These are phyloP conservation scores for Smittia sp. DNA, from an alignment of 2,888 invertebrate genomes.

Conservation along the genomic window DNA sequence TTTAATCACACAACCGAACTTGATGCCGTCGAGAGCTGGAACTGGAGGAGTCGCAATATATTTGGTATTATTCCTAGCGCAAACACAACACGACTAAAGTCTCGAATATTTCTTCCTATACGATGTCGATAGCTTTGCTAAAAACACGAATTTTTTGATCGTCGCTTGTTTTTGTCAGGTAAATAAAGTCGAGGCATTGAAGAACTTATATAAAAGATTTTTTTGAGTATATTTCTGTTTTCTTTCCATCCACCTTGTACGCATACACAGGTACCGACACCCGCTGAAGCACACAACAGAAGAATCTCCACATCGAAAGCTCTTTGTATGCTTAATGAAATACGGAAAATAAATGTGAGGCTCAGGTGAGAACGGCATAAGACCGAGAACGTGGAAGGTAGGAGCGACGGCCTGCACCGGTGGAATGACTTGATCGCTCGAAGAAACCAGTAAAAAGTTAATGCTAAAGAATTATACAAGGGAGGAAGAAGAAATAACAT, in stretches of 20 bases:
- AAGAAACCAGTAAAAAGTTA: too few species aligned
- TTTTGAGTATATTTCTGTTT: conserved; percentile 11
- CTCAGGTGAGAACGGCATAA: too few species aligned
- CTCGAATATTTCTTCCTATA: conserved; percentile 47
- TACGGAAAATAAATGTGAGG: too few species aligned
- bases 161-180: conserved; percentile 12
- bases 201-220: not conserved
- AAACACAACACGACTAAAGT: conserved; percentile 54
- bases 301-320: too few species aligned
- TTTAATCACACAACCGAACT: too few species aligned
- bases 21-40: not conserved
- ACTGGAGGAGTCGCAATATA: conserved; percentile 26
- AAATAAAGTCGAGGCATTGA: conserved; percentile 3
- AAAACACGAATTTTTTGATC: conserved; percentile 27
- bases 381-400: too few species aligned
- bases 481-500: too few species aligned
- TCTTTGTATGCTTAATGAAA: too few species aligned
- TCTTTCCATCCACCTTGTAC: conserved; percentile 34
- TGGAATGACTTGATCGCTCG: too few species aligned
- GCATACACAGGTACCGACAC: not conserved
- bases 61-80: conserved; percentile 51
- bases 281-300: too few species aligned
- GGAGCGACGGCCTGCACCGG: too few species aligned
- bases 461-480: too few species aligned
- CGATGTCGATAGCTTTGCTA: conserved; percentile 35